Base-by-base conservation (phyloP, 2,888 invertebrate genomes). In the Dione vanillae region DNA sequence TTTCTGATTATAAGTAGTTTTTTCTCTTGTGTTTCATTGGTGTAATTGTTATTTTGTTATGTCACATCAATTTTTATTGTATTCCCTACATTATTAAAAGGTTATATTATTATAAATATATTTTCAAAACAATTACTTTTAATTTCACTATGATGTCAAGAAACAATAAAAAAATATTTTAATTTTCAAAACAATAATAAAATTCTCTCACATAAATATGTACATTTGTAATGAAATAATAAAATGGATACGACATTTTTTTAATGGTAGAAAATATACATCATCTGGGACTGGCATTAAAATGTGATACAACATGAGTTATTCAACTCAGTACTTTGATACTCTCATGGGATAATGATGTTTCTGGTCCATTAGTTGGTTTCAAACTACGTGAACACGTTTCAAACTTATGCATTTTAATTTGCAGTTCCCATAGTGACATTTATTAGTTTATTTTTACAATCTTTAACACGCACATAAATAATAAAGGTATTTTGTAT, bases 321-420 rank as follows among this genome's bases (percentile, higher is more conserved):
- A 66, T 49, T 49, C 49, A 47, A 41, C 49, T 59, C 40, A 49
- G 59, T 59, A 67, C 58, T 51, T 27, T 41, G 59, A 49, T 49
- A 41, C 49, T 59, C 67, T 27, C 59, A 40, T n/a, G 67, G 58
- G 67, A 59, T 59, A 27, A 49, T 59, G 40, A 67, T 59, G 59
- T 49, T 49, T 35, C 45, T 59, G 47, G 59, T 59, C 58, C 67
- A 67, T 67, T 67, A 67, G 67, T 58, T 49, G 49, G 59, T 67
- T 59, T 59, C 27, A 41, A 59, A 67, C 67, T 67, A 51, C 64
- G 64, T 37, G 64, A 64, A 64, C 49, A 64, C 64, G 49, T 49
- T 64, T 64, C 40, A 12, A 64, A 64, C 64, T 64, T 64, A 40
- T 64, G 64, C 64, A 64, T 64, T 64, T 64, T 64, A 64, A 64